A percentile compares a stretch with the other conserved stretches of the same genome.
These are phyloP conservation scores for Mustela lutreola DNA, from an alignment of 2,113 vertebrate species.

Conservation along the genomic window DNA sequence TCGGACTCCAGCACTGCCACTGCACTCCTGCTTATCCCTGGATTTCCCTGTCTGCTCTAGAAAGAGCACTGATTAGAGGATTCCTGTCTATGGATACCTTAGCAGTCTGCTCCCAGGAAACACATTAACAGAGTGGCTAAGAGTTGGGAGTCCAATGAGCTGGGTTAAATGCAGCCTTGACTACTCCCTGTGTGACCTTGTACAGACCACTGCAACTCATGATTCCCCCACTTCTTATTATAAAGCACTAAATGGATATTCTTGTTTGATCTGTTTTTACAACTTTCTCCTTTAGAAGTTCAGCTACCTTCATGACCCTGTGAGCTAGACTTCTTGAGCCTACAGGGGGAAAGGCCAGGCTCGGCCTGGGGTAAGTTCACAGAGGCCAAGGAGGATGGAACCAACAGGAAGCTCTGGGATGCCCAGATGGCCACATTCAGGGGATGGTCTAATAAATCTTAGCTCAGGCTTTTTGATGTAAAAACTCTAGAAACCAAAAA, in stretches of 20 bases:
- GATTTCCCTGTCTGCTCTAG: neutral
- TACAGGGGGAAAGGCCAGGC: neutral
- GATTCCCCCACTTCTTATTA: neutral
- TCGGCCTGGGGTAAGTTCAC: neutral
- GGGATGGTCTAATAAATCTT: too few species aligned
- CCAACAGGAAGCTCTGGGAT: accelerated
- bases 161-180: neutral
- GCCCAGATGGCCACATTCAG: accelerated
- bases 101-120: neutral
- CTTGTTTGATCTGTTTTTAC: neutral
- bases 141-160: neutral
- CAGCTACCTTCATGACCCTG: neutral
- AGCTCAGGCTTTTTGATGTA: neutral
- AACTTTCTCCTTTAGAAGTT: neutral
- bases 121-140: neutral
- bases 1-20: neutral
- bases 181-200: too few species aligned
- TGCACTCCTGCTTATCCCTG: neutral
- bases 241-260: neutral
- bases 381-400: neutral
- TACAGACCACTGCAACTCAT: neutral
- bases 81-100: neutral
- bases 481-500: neutral
- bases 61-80: neutral
- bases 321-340: neutral